These are phyloP conservation scores for Tachina lurida DNA, from an alignment of 2,888 invertebrate genomes.

Conservation along the genomic window DNA sequence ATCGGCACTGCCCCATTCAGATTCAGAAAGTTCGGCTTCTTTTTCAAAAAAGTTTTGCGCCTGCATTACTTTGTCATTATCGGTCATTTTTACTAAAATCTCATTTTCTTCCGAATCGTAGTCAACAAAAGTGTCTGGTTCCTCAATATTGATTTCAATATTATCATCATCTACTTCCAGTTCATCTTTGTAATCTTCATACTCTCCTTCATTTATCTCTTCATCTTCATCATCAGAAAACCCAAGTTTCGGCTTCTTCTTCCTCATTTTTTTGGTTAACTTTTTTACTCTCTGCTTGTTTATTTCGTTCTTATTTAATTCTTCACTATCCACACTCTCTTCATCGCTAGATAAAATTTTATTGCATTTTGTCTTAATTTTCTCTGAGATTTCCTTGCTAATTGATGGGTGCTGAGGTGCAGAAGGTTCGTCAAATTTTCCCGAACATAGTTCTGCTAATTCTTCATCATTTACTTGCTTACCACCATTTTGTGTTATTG, in stretches of 20 bases:
- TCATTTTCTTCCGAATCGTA: slow-evolving; percentile 95
- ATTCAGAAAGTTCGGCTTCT: slow-evolving; percentile 96
- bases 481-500: slow-evolving; percentile 76
- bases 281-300: slow-evolving; percentile 78
- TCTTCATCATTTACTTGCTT: slow-evolving; percentile 80
- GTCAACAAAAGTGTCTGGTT: slow-evolving; percentile 84
- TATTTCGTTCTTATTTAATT: slow-evolving; percentile 37
- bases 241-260: slow-evolving; percentile 80
- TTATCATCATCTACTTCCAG: slow-evolving; percentile 77
- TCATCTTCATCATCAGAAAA: slow-evolving; percentile 81
- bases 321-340: slow-evolving; percentile 69
- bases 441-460: slow-evolving; percentile 85
- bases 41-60: slow-evolving; percentile 91
- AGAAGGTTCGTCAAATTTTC: slow-evolving; percentile 82
- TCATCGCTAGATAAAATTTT: slow-evolving; percentile 84
- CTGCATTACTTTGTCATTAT: slow-evolving; percentile 81
- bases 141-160: slow-evolving; percentile 79
- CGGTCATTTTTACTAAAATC: slow-evolving; percentile 82
- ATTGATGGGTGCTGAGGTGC: slow-evolving; percentile 7
- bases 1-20: slow-evolving; percentile 94
- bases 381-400: neutral
- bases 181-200: slow-evolving; percentile 74
- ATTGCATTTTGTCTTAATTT: slow-evolving; percentile 73
- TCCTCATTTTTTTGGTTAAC: slow-evolving; percentile 78
- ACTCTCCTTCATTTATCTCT: slow-evolving; percentile 73